phyloP scores from a whole-genome alignment of 1,140 invertebrate genomes.

The Cryptotermes secundus region DNA sequence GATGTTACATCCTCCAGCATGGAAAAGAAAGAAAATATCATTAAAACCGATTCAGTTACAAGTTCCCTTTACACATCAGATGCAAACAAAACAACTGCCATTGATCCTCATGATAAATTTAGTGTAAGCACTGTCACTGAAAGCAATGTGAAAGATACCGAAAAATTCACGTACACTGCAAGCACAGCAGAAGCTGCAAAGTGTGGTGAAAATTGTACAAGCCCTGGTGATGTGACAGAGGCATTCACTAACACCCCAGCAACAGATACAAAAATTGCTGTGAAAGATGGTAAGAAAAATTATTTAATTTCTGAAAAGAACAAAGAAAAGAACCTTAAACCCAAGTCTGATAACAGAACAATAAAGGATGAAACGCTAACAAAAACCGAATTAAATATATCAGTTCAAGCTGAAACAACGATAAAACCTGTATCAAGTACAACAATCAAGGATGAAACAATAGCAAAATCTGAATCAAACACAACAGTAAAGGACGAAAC shows the following conservation, averaged over 20 bases:
- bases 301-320: neutral
- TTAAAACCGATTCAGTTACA: neutral
- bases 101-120: neutral
- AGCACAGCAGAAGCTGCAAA: neutral
- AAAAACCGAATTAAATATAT: too few relatives aligned
- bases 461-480: too few relatives aligned
- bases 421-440: too few relatives aligned
- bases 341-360: neutral
- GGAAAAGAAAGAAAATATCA: neutral
- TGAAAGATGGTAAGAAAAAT: neutral
- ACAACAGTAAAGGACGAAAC: too few relatives aligned
- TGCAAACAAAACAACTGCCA: neutral
- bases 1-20: neutral
- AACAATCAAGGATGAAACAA: too few relatives aligned
- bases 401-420: too few relatives aligned
- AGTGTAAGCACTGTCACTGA: neutral
- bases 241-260: neutral
- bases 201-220: neutral
- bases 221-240: neutral
- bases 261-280: neutral
- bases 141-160: neutral
- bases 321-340: neutral
- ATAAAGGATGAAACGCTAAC: too few relatives aligned
- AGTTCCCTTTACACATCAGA: too few relatives aligned
- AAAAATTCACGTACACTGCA: too few relatives aligned